Base-by-base conservation (phyloP, 2,113 vertebrate genomes). In the Microtus oregoni region DNA sequence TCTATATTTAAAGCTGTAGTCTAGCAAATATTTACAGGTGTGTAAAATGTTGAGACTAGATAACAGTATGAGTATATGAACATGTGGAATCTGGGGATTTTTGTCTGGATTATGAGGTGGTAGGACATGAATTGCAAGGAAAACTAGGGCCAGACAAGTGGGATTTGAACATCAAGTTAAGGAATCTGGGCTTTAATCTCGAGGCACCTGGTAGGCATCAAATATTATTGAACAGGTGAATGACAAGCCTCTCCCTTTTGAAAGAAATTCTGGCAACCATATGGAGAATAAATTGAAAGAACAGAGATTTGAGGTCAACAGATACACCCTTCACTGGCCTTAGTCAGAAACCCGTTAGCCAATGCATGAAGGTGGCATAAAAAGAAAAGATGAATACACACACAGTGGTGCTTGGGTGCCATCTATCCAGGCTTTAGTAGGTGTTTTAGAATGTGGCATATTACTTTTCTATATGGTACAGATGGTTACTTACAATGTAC, bases 191-290 rank as follows among this genome's bases (percentile, higher is more conserved):
- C 92, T 97, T 96, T 92, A 89, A 96, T 95, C 90, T 90, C 19
- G 82, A 94, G 61, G 81, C 94, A 96, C 85, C 97, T 97, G 97
- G 97, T 88, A 97, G 92, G 88, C 97, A 97, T 97, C 97, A 97
- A 97, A 96, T 88, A 78, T 97, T 97, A 97, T 96, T 98, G 97
- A 97, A 93, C 97, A 97, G 95, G 97, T 96, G 92, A 98, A 93
- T 96, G 93, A 97, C 94, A 97, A 95, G 93, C 86, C 55, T 68
- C 90, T 81, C 78, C 61, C 93, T 95, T 97, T 96, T 96, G 97
- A 97, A 97, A 91, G 96, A 86, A 89, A 94, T 73, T 96, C 97
- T 98, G 97, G 97, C 77, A 94, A 86, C 97, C 96, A 97, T 90
- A 97, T 97, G 97, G 83, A 96, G 92, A 90, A 61, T 83, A 93